A percentile compares a stretch with the other conserved stretches of the same genome.
Evolutionary conservation across 30 jellyfish, hydroid and myxozoan species (phyloP).

Genomic region (Clytia hemisphaerica): DNA sequence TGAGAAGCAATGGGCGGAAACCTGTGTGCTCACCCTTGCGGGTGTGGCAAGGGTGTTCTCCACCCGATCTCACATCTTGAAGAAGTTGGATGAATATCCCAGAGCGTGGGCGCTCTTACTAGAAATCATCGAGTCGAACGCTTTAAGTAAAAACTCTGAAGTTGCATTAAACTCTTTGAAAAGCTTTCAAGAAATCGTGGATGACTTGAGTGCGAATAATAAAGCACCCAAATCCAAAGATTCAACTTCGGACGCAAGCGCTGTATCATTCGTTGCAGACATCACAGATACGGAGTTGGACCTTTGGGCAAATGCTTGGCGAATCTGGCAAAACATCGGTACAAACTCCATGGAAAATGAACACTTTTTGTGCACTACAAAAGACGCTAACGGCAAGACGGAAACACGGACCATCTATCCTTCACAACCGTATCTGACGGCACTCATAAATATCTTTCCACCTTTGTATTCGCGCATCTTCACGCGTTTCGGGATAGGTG

Average conservation of each 20-base stretch:
- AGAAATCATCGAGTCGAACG: slow-evolving; percentile 82
- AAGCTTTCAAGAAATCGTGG: slow-evolving; percentile 86
- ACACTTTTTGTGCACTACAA: slow-evolving; percentile 42
- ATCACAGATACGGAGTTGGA: slow-evolving; percentile 59
- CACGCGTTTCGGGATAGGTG: slow-evolving; percentile 86
- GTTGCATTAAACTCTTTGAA: slow-evolving; percentile 84
- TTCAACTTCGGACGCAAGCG: neutral
- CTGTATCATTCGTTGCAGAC: slow-evolving; percentile 40
- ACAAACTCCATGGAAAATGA: slow-evolving; percentile 60
- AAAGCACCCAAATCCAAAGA: neutral
- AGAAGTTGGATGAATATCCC: slow-evolving; percentile 59
- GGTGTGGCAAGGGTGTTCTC: slow-evolving; percentile 93
- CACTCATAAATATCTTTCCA: slow-evolving; percentile 75
- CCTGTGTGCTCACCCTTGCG: slow-evolving; percentile 83
- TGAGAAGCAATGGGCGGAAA: slow-evolving; percentile 97
- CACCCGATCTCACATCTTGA: slow-evolving; percentile 50
- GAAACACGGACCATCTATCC: slow-evolving; percentile 52
- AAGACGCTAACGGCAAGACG: slow-evolving; percentile 56
- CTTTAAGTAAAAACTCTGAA: slow-evolving; percentile 73
- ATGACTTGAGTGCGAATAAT: neutral
- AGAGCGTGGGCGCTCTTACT: slow-evolving; percentile 95
- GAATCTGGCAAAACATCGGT: slow-evolving; percentile 88
- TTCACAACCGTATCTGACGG: slow-evolving; percentile 77
- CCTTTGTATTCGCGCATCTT: slow-evolving; percentile 75
- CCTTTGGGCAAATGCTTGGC: slow-evolving; percentile 91